Evolutionary conservation across 1,140 invertebrate species (phyloP), one percentile per base, ranked within the genome.

Genomic region (Hydropsyche tenuis): DNA sequence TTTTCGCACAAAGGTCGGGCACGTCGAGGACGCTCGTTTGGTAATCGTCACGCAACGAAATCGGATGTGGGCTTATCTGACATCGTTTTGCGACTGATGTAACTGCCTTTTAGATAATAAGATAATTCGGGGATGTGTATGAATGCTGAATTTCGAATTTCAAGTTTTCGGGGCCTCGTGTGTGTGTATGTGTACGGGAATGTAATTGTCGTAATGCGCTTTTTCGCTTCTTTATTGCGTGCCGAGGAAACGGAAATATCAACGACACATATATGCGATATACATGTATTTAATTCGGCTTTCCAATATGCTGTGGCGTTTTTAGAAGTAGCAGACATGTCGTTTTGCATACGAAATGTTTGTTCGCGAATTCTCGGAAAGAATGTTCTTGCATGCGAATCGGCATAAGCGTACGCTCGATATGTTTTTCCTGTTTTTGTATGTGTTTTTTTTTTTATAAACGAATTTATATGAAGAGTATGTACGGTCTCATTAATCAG

Each of bases 341-440:
- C 45, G 48, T 53, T 53, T 53, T 53, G 48, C 48, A 53, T 53
- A 53, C 48, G 16, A 53, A 53, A 53, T 53, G 48, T 53, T 7
- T 18, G 48, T 6, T 53, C 48, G 48, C 12, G 16, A 48, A n/a
- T 48, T 48, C 46, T 48, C 46, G 46, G 20, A 53, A 53, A 53
- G 48, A 53, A 53, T 53, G 16, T 37, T 37, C 30, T 37, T 37
- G 30, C 30, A 37, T 37, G 30, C 30, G 30, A 9, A 37, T 37
- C 30, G 30, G 9, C 3, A 37, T 37, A 37, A 37, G 3, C 30
- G 30, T 37, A 37, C 30, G 30, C 9, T 37, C 30, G 30, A 37
- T 37, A 37, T 37, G 30, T 37, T 37, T 37, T 37, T 37, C 30
- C 30, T 4, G 30, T 37, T n/a, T n/a, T n/a, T n/a, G n/a, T n/a